Evolutionary conservation across 2,113 vertebrate species (phyloP), one percentile per base, ranked within the genome.

Genomic region (Chionomys nivalis): DNA sequence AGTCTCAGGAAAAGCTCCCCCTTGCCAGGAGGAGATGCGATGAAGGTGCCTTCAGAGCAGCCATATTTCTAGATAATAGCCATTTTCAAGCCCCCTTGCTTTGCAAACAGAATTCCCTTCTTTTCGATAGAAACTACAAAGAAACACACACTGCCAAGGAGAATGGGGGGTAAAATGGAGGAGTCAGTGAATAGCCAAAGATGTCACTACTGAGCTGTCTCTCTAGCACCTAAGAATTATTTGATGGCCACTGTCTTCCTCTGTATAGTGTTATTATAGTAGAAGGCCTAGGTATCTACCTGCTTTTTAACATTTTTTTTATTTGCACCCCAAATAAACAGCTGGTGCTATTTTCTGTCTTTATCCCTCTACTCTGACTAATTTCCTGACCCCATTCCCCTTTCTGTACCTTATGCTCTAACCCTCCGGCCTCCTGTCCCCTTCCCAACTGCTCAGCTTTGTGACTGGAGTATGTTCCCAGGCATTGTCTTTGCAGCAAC

Each of bases 341-440:
- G 28, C 88, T 63, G 21, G 28, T 75, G 76, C 33, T 36, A 2
- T n/a, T 49, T n/a, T 70, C 49, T 55, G 42, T 23, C 6, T 49
- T 55, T n/a, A 8, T 16, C 79, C 47, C 1, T 14, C 42, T 44
- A 7, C 55, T 11, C 10, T 58, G 68, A 42, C 42, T 44, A 21
- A 19, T 7, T 7, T 61, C 14, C 16, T 6, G 13, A n/a, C 23
- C 1, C 19, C 13, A 14, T 7, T 58, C 0, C 39, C 8, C 6
- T 39, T 8, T 52, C 21, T 5, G 3, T 36, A 36, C 36, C 3
- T 5, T 11, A 52, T 2, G 9, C 42, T 24, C 42, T 31, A 8
- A 5, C 11, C 44, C n/a, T 85, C 12, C 9, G 0, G n/a, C 12
- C 28, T 72, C 39, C 23, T 1, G 17, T 68, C 44, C 42, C 23